Evolutionary conservation across 2,113 vertebrate genomes (phyloP).

Genomic region (Nothocercus julius): DNA sequence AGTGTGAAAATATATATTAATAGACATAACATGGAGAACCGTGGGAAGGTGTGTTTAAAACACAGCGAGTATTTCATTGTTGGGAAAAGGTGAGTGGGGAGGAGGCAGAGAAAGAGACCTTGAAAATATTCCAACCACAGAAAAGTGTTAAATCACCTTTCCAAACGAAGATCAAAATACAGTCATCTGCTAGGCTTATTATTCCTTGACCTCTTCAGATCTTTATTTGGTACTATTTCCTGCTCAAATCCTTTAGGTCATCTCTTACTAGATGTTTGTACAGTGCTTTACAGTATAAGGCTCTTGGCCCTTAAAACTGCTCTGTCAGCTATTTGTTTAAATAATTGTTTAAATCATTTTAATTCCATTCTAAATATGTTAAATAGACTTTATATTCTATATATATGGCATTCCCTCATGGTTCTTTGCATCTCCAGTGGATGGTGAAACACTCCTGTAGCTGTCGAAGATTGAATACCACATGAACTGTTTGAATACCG

Average conservation of each 20-base stretch:
- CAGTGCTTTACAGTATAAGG: not conserved
- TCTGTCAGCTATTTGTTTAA: not conserved
- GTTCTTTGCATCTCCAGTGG: not conserved
- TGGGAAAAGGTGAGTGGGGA: too few species aligned
- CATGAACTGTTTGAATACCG: not conserved
- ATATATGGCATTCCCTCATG: not conserved
- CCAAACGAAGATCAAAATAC: not conserved
- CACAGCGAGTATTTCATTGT: too few species aligned
- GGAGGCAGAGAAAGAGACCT: too few species aligned
- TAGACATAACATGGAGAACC: not conserved
- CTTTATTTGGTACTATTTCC: not conserved
- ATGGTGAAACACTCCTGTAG: not conserved
- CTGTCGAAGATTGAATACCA: not conserved
- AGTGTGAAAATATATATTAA: not conserved
- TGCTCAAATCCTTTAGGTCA: not conserved
- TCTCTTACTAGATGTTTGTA: not conserved
- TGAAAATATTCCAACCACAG: too few species aligned
- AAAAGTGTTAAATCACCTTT: not conserved
- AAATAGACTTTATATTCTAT: not conserved
- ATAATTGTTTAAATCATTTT: not conserved
- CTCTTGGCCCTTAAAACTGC: not conserved
- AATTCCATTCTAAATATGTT: not conserved
- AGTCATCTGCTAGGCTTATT: not conserved
- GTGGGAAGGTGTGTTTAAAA: not conserved
- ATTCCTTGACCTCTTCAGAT: not conserved